These are phyloP conservation scores for Prinia subflava DNA, from an alignment of 2,113 vertebrate species.

Conservation along the genomic window DNA sequence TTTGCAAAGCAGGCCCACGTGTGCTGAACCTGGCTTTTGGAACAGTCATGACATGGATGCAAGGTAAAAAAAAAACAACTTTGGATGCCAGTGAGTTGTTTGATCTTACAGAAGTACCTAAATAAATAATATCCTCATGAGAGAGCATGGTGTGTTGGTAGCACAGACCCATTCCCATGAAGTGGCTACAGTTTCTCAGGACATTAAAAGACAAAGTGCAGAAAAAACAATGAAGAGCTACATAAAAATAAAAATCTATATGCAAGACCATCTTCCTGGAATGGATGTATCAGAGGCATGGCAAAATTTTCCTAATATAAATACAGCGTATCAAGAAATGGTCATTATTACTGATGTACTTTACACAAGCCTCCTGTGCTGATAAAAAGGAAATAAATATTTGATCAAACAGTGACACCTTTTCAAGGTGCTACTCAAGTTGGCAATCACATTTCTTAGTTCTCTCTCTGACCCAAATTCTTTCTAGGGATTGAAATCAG, in stretches of 20 bases:
- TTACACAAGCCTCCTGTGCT: neutral
- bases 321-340: neutral
- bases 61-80: neutral
- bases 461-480: neutral
- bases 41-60: neutral
- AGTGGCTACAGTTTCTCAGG: neutral
- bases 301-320: neutral
- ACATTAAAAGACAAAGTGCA: neutral
- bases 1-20: neutral
- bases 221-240: neutral
- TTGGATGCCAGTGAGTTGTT: neutral
- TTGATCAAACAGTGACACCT: neutral
- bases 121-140: neutral
- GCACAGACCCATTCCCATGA: neutral
- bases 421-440: neutral
- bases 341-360: neutral
- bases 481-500: conserved; percentile 25
- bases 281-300: neutral
- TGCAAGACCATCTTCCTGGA: neutral
- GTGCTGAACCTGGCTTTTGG: neutral
- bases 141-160: neutral
- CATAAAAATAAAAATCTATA: neutral
- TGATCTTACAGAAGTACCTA: neutral
- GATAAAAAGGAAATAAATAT: neutral
- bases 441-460: neutral